These are phyloP conservation scores for Pegoplata infirma DNA, from an alignment of 2,888 invertebrate species.

Conservation along the genomic window DNA sequence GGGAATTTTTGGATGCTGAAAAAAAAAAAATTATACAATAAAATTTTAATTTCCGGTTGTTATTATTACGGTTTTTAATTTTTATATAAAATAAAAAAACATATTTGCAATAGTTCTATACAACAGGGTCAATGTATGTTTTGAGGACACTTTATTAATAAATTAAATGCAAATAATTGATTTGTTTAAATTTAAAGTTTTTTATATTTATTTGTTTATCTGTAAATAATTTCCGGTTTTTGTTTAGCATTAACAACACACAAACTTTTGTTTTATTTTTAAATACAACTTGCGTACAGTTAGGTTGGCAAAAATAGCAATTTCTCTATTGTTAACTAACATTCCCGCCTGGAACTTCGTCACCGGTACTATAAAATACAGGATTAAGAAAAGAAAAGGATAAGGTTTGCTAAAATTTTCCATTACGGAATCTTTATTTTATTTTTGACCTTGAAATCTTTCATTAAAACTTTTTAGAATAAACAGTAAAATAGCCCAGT, in stretches of 20 bases:
- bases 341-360: too few species aligned
- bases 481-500: too few species aligned
- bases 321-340: too few species aligned
- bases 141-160: slow-evolving; percentile 56
- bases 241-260: slow-evolving; percentile 26
- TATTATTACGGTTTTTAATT: slow-evolving; percentile 17
- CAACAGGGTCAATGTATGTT: slow-evolving; percentile 56
- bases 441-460: too few species aligned
- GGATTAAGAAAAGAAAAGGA: too few species aligned
- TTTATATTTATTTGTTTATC: slow-evolving; percentile 6
- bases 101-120: slow-evolving; percentile 10
- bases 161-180: slow-evolving; percentile 31
- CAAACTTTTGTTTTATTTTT: slow-evolving; percentile 35
- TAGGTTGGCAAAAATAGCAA: background rate
- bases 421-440: too few species aligned
- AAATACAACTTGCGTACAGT: slow-evolving; percentile 5
- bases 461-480: too few species aligned
- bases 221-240: slow-evolving; percentile 46
- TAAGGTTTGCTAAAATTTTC: too few species aligned
- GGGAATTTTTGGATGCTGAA: slow-evolving; percentile 70
- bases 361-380: too few species aligned
- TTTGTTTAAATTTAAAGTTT: background rate
- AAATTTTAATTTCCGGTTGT: slow-evolving; percentile 35
- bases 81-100: too few species aligned
- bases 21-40: slow-evolving; percentile 33